Conservation (phyloP, 1,140 invertebrate genomes). For the Argopecten irradians region DNA sequence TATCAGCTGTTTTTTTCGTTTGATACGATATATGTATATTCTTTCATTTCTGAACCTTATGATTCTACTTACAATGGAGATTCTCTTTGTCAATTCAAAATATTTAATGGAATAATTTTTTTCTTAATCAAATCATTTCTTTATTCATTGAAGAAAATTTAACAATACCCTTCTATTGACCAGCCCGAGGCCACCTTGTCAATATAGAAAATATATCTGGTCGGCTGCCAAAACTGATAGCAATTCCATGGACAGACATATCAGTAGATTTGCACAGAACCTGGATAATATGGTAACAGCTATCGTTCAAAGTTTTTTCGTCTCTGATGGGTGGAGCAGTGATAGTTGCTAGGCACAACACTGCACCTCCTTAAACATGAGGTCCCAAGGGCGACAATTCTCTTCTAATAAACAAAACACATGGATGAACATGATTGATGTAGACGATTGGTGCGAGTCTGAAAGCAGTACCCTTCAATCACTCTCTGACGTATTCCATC, state of each 20-base stretch:
- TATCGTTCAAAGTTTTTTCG: neutral
- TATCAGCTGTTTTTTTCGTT: too few species aligned
- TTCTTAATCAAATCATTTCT: too few species aligned
- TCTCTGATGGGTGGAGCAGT: neutral
- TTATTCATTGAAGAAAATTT: too few species aligned
- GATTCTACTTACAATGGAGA: too few species aligned
- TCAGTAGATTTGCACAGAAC: neutral
- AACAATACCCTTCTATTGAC: too few species aligned
- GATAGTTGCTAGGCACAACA: constrained; percentile 4
- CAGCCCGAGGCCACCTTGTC: neutral
- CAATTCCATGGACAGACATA: neutral
- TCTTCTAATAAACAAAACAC: neutral
- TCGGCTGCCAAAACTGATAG: neutral
- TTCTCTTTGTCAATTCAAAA: too few species aligned
- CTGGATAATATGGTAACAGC: neutral
- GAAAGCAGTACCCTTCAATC: neutral
- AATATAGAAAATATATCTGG: neutral
- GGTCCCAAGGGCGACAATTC: neutral
- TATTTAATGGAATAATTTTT: too few species aligned
- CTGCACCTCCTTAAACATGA: neutral
- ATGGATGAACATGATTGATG: constrained; percentile 16
- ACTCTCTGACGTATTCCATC: neutral
- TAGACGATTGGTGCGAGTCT: neutral
- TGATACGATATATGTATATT: too few species aligned
- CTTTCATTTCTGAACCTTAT: too few species aligned